These are phyloP conservation scores for Crossaster papposus DNA, from an alignment of 53 echinoderm and acorn worm genomes.

Conservation along the genomic window DNA sequence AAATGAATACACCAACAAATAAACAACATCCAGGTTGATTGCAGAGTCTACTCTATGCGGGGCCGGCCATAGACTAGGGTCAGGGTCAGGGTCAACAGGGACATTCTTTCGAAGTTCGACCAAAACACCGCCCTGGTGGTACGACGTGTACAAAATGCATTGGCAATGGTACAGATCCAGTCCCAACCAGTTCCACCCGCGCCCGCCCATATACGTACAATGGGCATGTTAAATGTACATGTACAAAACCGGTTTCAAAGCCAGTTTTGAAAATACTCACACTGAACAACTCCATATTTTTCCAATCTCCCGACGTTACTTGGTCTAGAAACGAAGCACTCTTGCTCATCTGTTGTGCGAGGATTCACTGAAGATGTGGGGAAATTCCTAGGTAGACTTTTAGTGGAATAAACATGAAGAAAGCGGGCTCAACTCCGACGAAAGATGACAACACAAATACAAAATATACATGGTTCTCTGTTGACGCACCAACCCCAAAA, in stretches of 20 bases:
- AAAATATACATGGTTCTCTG: neutral
- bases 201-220: neutral
- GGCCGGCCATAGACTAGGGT: too few species aligned
- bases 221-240: neutral
- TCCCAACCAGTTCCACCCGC: constrained; percentile 20
- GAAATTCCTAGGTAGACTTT: constrained; percentile 27
- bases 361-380: constrained; percentile 8
- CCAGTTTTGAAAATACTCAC: constrained; percentile 39
- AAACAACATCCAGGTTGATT: too few species aligned
- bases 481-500: constrained; percentile 19
- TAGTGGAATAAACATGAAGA: constrained; percentile 3
- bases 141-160: neutral
- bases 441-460: constrained; percentile 12
- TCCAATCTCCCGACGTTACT: constrained; percentile 55
- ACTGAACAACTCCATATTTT: constrained; percentile 52
- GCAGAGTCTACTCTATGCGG: too few species aligned
- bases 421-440: constrained; percentile 6
- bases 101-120: too few species aligned
- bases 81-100: too few species aligned
- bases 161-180: constrained; percentile 19
- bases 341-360: constrained; percentile 53
- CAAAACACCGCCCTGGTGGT: too few species aligned
- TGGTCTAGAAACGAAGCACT: constrained; percentile 35
- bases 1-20: too few species aligned
- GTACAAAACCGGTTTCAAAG: neutral